These are phyloP conservation scores for Pectinophora gossypiella DNA, from an alignment of 1,140 invertebrate species.

Conservation along the genomic window DNA sequence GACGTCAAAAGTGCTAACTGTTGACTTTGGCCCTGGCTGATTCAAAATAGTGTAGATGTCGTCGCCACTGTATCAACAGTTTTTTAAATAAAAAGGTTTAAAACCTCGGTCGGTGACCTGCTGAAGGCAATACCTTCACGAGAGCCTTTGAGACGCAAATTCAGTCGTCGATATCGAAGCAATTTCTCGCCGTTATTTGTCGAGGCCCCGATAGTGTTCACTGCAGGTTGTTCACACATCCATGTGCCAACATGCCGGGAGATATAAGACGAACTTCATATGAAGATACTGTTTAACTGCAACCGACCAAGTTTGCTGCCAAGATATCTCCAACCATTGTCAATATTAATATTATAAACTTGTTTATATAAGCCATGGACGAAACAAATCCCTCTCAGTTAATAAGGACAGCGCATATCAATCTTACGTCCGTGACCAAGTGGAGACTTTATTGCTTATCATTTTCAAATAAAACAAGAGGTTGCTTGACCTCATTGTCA, in stretches of 20 bases:
- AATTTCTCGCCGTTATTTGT: slow-evolving; percentile 22
- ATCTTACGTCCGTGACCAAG: neutral
- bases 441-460: neutral
- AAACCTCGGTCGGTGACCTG: too few relatives aligned
- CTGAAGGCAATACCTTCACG: too few relatives aligned
- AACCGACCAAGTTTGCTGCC: neutral
- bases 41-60: too few relatives aligned
- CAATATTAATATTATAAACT: slow-evolving; percentile 6
- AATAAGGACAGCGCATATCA: too few relatives aligned
- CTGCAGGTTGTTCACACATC: slow-evolving; percentile 26
- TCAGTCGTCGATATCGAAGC: neutral
- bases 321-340: slow-evolving; percentile 15
- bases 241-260: neutral
- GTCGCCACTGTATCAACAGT: too few relatives aligned
- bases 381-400: too few relatives aligned
- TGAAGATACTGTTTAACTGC: neutral
- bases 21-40: too few relatives aligned
- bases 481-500: neutral
- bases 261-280: slow-evolving; percentile 8
- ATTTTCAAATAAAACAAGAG: neutral
- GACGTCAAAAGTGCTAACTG: too few relatives aligned
- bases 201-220: slow-evolving; percentile 36
- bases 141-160: too few relatives aligned
- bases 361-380: neutral
- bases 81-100: too few relatives aligned